A percentile compares a stretch with the other conserved stretches of the same genome.
Evolutionary conservation across 2,797 vertebrate genomes (phyloP).

Genomic region (Decapterus maruadsi): DNA sequence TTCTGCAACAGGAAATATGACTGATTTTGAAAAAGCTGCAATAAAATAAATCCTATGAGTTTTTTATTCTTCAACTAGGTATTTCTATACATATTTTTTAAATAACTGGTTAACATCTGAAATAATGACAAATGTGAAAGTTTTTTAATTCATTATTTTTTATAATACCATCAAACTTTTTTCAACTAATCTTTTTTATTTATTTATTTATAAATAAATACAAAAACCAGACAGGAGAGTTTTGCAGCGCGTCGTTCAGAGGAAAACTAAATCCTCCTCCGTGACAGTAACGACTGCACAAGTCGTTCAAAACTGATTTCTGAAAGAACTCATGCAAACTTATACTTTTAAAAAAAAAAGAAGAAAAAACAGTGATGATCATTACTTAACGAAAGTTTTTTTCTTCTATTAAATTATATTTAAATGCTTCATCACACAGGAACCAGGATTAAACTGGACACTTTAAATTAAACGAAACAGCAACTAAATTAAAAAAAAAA

Average conservation of each 20-base stretch:
- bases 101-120: background rate
- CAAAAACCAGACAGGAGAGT: background rate
- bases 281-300: conserved; percentile 18
- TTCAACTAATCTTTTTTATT: background rate
- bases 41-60: background rate
- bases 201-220: conserved; percentile 16
- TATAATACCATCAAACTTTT: background rate
- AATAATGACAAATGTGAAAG: background rate
- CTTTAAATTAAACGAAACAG: conserved; percentile 19
- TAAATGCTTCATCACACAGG: background rate
- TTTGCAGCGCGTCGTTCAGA: conserved; percentile 11
- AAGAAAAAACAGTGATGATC: conserved; percentile 7
- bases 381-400: conserved; percentile 9
- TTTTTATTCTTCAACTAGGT: background rate
- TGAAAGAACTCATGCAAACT: conserved; percentile 27
- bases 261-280: conserved; percentile 33
- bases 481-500: conserved; percentile 4
- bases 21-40: conserved; percentile 13
- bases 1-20: background rate
- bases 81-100: background rate
- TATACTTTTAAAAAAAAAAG: background rate
- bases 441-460: conserved; percentile 2
- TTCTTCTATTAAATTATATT: conserved; percentile 7
- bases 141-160: background rate
- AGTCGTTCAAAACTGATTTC: conserved; percentile 24